These are phyloP conservation scores for Eurytoma adleriae DNA, from an alignment of 2,888 invertebrate genomes.

Conservation along the genomic window DNA sequence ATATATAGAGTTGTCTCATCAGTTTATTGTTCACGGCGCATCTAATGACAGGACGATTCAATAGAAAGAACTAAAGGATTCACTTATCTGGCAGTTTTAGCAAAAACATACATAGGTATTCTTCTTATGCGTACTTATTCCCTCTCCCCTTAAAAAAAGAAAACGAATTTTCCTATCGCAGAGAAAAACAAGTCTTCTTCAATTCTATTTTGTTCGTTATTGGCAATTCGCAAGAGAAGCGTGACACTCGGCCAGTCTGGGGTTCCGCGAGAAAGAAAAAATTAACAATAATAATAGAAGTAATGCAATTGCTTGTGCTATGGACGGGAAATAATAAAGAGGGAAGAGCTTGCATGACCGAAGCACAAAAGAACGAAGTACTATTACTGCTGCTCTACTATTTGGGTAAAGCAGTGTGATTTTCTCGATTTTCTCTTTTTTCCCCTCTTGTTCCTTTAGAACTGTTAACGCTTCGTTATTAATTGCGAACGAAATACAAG, in stretches of 20 bases:
- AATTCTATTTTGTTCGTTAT: neutral
- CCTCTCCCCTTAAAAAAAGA: too few species aligned
- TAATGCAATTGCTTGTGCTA: constrained; percentile 68
- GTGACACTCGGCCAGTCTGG: too few species aligned
- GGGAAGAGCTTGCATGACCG: constrained; percentile 59
- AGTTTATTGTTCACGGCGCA: constrained; percentile 42
- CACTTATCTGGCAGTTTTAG: constrained; percentile 46
- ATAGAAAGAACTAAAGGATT: constrained; percentile 7
- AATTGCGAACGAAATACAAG: constrained; percentile 33
- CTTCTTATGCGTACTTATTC: neutral
- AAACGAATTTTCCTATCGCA: neutral
- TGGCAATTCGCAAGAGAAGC: too few species aligned
- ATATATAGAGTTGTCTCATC: constrained; percentile 35
- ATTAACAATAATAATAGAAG: constrained; percentile 50
- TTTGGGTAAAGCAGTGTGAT: constrained; percentile 30
- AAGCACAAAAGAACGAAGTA: constrained; percentile 50
- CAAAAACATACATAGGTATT: constrained; percentile 13
- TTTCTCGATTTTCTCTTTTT: constrained; percentile 20
- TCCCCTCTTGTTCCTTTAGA: constrained; percentile 13
- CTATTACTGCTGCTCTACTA: constrained; percentile 42
- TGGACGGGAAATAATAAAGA: constrained; percentile 68
- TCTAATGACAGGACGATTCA: constrained; percentile 43
- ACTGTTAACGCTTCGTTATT: constrained; percentile 42
- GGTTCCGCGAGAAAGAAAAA: constrained; percentile 35
- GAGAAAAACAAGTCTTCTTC: constrained; percentile 41